A percentile compares a stretch with the other conserved stretches of the same genome.
phyloP scores from a whole-genome alignment of 2,797 vertebrate species.

The Chiloscyllium punctatum region DNA sequence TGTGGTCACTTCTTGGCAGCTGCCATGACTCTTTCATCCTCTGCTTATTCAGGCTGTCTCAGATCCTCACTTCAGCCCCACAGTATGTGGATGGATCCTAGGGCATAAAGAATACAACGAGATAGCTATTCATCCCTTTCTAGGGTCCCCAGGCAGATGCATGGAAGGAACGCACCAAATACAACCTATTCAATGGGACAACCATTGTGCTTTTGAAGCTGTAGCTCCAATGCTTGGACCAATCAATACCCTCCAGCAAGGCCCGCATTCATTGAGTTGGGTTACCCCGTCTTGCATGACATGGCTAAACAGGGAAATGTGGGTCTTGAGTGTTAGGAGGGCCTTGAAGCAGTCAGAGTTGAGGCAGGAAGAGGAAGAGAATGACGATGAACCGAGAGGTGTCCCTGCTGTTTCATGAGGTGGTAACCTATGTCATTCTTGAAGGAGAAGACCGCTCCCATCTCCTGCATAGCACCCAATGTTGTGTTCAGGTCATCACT shows the following conservation, averaged over 20 bases:
- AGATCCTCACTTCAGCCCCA: neutral
- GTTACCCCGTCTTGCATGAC: neutral
- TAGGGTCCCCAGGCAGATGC: too few relatives aligned
- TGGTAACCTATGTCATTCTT: neutral
- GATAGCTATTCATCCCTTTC: too few relatives aligned
- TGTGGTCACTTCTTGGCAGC: too few relatives aligned
- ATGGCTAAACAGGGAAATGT: neutral
- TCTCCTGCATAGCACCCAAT: neutral
- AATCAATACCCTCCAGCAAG: neutral
- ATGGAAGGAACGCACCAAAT: too few relatives aligned
- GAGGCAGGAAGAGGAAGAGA: neutral
- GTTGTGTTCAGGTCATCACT: neutral
- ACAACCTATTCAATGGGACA: neutral
- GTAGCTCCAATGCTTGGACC: neutral
- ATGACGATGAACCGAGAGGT: neutral
- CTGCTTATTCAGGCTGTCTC: too few relatives aligned
- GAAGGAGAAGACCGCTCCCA: neutral
- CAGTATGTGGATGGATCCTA: neutral
- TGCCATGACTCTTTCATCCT: too few relatives aligned
- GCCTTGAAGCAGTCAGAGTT: neutral
- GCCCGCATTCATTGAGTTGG: neutral
- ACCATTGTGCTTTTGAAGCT: neutral
- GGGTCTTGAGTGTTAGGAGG: neutral
- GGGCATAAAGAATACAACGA: neutral
- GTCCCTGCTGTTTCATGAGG: neutral